phyloP scores from a whole-genome alignment of 2,888 invertebrate genomes.

The Drosophila birchii region DNA sequence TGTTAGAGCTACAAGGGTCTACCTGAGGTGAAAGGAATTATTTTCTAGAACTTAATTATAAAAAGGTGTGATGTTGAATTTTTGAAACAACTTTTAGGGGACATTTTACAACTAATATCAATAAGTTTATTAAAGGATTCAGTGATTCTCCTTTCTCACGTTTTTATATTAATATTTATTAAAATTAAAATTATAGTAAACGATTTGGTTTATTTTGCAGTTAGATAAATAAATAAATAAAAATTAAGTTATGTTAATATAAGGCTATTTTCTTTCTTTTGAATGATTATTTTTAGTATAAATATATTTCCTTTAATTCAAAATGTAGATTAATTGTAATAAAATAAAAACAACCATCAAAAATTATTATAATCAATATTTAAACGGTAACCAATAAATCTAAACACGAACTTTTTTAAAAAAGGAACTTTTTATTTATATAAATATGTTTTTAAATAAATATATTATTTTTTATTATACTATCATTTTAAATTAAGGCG shows the following conservation, averaged over 20 bases:
- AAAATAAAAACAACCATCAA: too few relatives aligned
- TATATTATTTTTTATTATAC: not conserved
- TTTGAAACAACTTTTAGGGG: not conserved
- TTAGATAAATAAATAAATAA: not conserved
- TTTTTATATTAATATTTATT: not conserved
- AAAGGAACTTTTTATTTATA: too few relatives aligned
- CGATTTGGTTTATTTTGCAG: not conserved
- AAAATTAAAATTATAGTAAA: too few relatives aligned
- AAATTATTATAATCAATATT: too few relatives aligned
- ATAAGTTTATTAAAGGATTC: not conserved
- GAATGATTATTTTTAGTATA: not conserved
- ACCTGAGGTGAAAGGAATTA: not conserved
- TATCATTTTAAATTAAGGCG: not conserved
- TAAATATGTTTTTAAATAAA: not conserved
- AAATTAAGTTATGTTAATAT: not conserved
- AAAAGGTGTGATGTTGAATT: not conserved
- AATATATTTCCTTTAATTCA: too few relatives aligned
- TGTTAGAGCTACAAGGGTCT: conserved; percentile 4
- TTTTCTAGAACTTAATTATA: conserved; percentile 1
- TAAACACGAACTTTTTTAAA: too few relatives aligned
- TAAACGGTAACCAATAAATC: too few relatives aligned
- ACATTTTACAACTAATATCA: too few relatives aligned
- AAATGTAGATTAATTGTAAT: too few relatives aligned
- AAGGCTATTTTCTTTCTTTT: not conserved
- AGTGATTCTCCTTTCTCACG: not conserved